These are phyloP conservation scores for Bombus cullumanus DNA, from an alignment of 1,140 invertebrate species.

Conservation along the genomic window DNA sequence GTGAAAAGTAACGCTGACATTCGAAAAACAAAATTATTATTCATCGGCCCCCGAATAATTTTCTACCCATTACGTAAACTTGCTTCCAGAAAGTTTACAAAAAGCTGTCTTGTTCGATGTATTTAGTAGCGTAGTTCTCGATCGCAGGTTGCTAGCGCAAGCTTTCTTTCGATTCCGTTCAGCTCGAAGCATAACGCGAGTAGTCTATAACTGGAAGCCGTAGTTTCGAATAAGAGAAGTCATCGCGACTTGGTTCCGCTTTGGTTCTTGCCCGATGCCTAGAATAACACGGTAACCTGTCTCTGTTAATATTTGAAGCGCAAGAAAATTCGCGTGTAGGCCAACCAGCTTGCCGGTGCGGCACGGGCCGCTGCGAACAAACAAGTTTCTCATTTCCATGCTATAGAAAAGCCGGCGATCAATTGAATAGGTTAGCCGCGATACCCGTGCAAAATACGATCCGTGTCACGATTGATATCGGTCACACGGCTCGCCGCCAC, in stretches of 20 bases:
- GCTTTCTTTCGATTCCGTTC: neutral
- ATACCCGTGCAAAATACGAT: constrained; percentile 15
- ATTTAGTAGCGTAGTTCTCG: too few relatives aligned
- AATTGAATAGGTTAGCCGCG: constrained; percentile 25
- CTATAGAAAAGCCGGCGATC: neutral
- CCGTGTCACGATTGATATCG: constrained; percentile 44
- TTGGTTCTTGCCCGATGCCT: neutral
- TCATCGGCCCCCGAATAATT: too few relatives aligned
- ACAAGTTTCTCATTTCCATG: neutral
- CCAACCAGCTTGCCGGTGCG: neutral
- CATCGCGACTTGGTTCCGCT: neutral
- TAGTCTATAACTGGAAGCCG: neutral
- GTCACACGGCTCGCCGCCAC: constrained; percentile 4
- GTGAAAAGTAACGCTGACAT: too few relatives aligned
- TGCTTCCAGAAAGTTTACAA: too few relatives aligned
- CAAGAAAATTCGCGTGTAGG: constrained; percentile 29
- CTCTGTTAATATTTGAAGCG: constrained; percentile 32
- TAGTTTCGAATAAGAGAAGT: neutral
- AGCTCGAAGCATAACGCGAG: neutral
- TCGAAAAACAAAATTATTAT: too few relatives aligned
- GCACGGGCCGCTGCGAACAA: neutral
- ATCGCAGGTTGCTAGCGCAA: neutral
- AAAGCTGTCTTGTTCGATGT: too few relatives aligned
- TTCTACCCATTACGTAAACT: too few relatives aligned
- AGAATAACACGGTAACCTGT: neutral